Evolutionary conservation across 1,140 invertebrate genomes (phyloP).

Genomic region (Plutomurus gul): DNA sequence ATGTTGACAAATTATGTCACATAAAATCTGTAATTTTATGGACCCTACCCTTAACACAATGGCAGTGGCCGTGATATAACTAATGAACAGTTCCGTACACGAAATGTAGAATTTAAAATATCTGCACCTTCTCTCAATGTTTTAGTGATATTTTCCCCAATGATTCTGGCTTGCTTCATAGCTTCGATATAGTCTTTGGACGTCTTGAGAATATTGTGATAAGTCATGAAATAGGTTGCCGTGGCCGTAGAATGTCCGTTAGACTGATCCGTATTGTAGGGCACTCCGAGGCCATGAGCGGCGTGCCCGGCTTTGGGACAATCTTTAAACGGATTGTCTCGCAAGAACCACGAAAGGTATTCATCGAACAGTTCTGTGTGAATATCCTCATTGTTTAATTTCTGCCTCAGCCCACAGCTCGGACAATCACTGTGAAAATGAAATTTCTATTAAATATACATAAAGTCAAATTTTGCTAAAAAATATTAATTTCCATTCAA

Average conservation of each 20-base stretch:
- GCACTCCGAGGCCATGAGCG: constrained; percentile 71
- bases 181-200: constrained; percentile 91
- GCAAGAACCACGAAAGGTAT: constrained; percentile 85
- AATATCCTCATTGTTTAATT: constrained; percentile 39
- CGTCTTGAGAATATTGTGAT: constrained; percentile 88
- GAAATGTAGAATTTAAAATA: constrained; percentile 57
- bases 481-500: no score
- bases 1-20: no score
- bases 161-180: constrained; percentile 74
- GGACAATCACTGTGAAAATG: neutral
- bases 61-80: neutral
- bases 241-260: constrained; percentile 58
- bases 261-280: constrained; percentile 53
- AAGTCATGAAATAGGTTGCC: constrained; percentile 90
- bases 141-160: constrained; percentile 83
- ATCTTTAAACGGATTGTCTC: constrained; percentile 79
- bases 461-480: neutral
- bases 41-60: no score
- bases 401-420: neutral
- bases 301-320: constrained; percentile 85
- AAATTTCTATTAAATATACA: neutral
- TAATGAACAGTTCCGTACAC: neutral
- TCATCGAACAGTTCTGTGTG: constrained; percentile 73
- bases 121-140: constrained; percentile 39
- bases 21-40: no score